Conservation (phyloP, 2,113 vertebrate genomes). For the Xerus inauris region DNA sequence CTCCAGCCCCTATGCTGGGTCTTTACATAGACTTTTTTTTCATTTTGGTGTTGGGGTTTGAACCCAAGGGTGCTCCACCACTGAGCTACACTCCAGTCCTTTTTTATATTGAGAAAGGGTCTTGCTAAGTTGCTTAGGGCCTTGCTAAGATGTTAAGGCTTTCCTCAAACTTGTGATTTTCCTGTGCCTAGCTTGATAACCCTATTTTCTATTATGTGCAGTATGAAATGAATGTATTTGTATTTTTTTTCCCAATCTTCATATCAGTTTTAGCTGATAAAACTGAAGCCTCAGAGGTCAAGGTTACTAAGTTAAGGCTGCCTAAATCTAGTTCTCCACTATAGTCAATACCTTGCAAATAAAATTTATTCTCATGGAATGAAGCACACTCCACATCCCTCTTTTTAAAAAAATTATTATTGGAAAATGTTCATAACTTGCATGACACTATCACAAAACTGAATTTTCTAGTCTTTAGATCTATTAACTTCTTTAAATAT, state of each 20-base stretch:
- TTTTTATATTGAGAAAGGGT: not conserved
- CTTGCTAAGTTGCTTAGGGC: not conserved
- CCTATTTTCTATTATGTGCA: too few relatives aligned
- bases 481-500: constrained; percentile 18
- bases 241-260: not conserved
- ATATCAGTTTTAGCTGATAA: constrained; percentile 1
- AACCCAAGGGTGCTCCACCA: not conserved
- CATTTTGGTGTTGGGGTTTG: not conserved
- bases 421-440: not conserved
- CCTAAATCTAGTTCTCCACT: not conserved
- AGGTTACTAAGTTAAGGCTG: not conserved
- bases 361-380: not conserved
- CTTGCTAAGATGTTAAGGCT: not conserved
- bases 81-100: not conserved
- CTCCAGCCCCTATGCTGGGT: not conserved
- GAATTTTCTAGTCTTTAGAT: not conserved
- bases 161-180: not conserved
- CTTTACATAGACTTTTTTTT: not conserved
- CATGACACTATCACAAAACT: not conserved
- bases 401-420: not conserved
- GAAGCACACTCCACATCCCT: not conserved
- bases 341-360: not conserved
- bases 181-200: too few relatives aligned
- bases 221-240: not conserved
- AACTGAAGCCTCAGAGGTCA: not conserved